phyloP scores from a whole-genome alignment of 1,140 invertebrate species.

The Apis dorsata region DNA sequence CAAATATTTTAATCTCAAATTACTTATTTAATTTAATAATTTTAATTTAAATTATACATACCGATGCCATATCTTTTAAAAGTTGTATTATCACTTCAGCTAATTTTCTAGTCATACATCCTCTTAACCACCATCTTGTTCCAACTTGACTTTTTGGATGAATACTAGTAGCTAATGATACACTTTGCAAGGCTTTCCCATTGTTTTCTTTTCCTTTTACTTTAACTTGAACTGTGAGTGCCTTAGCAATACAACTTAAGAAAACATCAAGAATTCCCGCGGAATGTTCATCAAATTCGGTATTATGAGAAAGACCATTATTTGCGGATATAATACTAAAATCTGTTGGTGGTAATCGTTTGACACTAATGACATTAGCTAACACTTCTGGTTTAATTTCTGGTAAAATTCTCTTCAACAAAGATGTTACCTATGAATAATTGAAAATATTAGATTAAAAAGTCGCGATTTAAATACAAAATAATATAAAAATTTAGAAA shows the following conservation, averaged over 20 bases:
- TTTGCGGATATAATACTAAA: conserved; percentile 85
- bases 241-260: conserved; percentile 92
- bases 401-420: conserved; percentile 90
- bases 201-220: conserved; percentile 86
- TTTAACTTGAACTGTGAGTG: conserved; percentile 92
- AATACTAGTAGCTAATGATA: conserved; percentile 82
- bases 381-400: conserved; percentile 87
- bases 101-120: conserved; percentile 89
- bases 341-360: conserved; percentile 87
- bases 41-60: conserved; percentile 78
- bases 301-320: conserved; percentile 77
- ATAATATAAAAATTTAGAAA: not conserved
- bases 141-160: conserved; percentile 82
- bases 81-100: conserved; percentile 93
- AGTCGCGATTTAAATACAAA: not conserved
- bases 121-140: conserved; percentile 92
- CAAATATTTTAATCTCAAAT: not conserved
- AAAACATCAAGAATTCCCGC: conserved; percentile 91
- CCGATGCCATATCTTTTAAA: conserved; percentile 94
- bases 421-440: conserved; percentile 82
- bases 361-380: conserved; percentile 85
- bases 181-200: conserved; percentile 84
- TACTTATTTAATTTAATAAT: not conserved
- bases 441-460: not conserved
- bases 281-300: conserved; percentile 84